phyloP scores from a whole-genome alignment of 1,140 invertebrate species.

The Orchestia grillus region DNA sequence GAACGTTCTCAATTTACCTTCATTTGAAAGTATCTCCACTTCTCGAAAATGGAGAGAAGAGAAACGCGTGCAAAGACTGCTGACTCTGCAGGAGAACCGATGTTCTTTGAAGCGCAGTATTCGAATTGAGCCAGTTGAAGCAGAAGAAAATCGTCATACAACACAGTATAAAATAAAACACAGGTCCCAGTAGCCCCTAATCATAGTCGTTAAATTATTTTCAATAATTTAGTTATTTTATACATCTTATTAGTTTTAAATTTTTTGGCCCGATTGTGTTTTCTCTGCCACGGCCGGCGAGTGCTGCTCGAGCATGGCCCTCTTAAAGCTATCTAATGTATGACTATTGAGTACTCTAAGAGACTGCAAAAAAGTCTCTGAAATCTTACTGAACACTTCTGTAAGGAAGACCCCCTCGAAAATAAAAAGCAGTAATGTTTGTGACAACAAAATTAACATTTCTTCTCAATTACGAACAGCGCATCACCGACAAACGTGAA shows the following conservation, averaged over 20 bases:
- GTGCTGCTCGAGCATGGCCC: background rate
- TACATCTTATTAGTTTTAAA: too few species aligned
- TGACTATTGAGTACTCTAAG: constrained; percentile 23
- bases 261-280: background rate
- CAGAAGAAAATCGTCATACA: background rate
- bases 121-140: background rate
- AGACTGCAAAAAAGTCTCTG: constrained; percentile 15
- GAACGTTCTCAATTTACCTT: too few species aligned
- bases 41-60: too few species aligned
- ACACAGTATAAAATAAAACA: background rate
- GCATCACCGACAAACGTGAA: background rate
- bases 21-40: too few species aligned
- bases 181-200: background rate
- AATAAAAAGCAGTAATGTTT: background rate
- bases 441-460: background rate
- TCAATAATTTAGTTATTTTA: too few species aligned
- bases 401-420: background rate
- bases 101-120: background rate
- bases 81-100: too few species aligned
- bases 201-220: background rate
- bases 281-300: background rate
- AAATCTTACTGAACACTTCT: constrained; percentile 25
- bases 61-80: too few species aligned
- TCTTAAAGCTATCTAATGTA: background rate
- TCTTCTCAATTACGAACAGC: background rate